Percentiles rank a stretch among this genome's conserved stretches.
phyloP scores from a whole-genome alignment of 2,113 vertebrate species.

The Noctilio leporinus region DNA sequence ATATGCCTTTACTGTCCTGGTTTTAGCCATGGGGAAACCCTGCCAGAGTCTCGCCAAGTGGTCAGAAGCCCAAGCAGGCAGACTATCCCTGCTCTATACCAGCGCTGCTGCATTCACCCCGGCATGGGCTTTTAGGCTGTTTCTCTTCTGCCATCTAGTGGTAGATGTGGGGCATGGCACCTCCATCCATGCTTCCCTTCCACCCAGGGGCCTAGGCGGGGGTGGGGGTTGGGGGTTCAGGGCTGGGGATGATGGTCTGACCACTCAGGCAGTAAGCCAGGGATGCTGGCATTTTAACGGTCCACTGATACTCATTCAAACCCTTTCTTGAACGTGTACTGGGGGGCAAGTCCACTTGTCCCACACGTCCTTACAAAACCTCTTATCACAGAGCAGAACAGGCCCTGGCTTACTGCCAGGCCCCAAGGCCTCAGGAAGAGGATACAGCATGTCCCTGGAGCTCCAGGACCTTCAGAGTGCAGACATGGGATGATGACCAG shows the following conservation, averaged over 20 bases:
- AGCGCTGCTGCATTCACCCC: rapidly evolving
- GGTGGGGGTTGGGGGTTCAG: rapidly evolving
- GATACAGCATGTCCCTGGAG: not conserved
- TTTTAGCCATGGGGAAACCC: not conserved
- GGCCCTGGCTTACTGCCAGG: rapidly evolving
- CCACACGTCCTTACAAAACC: not conserved
- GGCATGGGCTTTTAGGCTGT: rapidly evolving
- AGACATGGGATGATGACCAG: rapidly evolving
- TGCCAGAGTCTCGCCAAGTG: rapidly evolving
- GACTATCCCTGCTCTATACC: too few relatives aligned
- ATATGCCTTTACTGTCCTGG: rapidly evolving
- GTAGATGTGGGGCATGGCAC: not conserved
- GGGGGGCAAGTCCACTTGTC: not conserved
- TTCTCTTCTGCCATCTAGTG: constrained; percentile 56
- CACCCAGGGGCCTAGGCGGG: rapidly evolving
- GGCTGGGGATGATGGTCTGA: not conserved
- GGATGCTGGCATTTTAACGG: too few relatives aligned
- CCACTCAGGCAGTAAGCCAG: not conserved
- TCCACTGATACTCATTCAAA: not conserved
- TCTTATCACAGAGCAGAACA: not conserved
- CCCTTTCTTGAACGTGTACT: not conserved
- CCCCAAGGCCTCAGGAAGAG: not conserved
- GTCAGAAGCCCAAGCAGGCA: rapidly evolving
- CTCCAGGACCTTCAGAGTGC: too few relatives aligned
- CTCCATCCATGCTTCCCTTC: rapidly evolving